These are phyloP conservation scores for Lagopus muta DNA, from an alignment of 2,113 vertebrate genomes.

Conservation along the genomic window DNA sequence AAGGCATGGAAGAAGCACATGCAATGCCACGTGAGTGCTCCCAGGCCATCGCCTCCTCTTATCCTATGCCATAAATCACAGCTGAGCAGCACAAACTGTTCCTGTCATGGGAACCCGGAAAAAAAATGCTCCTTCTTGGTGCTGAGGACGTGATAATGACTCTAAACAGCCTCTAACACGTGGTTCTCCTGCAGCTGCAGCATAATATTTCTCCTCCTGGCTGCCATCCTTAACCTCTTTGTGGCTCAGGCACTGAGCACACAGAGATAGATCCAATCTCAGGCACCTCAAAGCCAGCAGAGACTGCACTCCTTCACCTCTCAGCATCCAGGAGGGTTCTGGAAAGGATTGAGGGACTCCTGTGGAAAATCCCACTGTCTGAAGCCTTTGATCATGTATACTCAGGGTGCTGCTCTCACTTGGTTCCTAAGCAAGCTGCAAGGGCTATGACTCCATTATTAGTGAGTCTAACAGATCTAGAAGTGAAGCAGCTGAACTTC, in stretches of 20 bases:
- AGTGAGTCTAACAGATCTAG: background rate
- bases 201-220: background rate
- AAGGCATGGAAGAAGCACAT: background rate
- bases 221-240: background rate
- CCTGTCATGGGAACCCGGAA: background rate
- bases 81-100: slow-evolving; percentile 65
- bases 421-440: background rate
- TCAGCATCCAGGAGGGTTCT: background rate
- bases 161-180: slow-evolving; percentile 25
- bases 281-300: background rate
- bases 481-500: background rate
- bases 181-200: background rate
- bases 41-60: background rate
- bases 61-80: slow-evolving; percentile 11
- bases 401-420: background rate
- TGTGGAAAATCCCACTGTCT: background rate
- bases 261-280: background rate
- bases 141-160: background rate
- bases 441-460: background rate
- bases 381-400: background rate
- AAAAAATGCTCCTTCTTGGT: slow-evolving; percentile 19
- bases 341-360: background rate
- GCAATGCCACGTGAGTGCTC: background rate
- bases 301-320: background rate
- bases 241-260: rapidly evolving